phyloP scores from a whole-genome alignment of 2,888 invertebrate genomes.

The Hetaerina titia region DNA sequence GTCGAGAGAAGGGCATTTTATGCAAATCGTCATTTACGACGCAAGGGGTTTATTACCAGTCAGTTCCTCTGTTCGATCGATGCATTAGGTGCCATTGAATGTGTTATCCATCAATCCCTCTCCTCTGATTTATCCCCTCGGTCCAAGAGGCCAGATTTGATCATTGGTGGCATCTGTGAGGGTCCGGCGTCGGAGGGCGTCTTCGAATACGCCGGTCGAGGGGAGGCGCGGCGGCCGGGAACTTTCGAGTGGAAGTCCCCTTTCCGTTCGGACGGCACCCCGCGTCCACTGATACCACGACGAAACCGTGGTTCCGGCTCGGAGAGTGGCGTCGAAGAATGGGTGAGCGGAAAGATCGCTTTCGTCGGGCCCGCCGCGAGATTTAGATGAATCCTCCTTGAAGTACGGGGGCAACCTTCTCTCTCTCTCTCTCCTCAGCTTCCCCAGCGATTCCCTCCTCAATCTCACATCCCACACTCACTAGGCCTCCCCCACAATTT shows the following conservation, averaged over 20 bases:
- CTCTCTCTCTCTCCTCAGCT: background rate
- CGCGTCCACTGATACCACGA: background rate
- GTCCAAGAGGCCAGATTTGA: background rate
- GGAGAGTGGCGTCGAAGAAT: background rate
- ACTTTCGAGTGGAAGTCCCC: background rate
- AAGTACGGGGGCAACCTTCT: background rate
- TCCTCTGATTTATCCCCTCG: background rate
- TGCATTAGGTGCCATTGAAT: constrained; percentile 63
- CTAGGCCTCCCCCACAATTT: background rate
- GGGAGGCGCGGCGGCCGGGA: background rate
- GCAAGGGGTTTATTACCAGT: constrained; percentile 57
- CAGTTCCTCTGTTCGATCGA: constrained; percentile 36
- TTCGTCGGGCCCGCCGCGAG: background rate
- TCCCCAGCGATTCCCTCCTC: background rate
- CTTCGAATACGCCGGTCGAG: background rate
- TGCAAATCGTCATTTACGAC: constrained; percentile 57
- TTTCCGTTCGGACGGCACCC: background rate
- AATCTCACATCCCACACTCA: background rate
- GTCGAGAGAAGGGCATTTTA: constrained; percentile 42
- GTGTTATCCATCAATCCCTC: constrained; percentile 56
- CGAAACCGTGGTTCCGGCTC: background rate
- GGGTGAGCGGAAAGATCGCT: background rate
- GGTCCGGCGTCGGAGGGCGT: background rate
- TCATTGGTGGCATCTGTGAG: background rate
- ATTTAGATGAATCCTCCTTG: background rate